phyloP scores from a whole-genome alignment of 2,797 vertebrate genomes.

The Sebastes vulpes region DNA sequence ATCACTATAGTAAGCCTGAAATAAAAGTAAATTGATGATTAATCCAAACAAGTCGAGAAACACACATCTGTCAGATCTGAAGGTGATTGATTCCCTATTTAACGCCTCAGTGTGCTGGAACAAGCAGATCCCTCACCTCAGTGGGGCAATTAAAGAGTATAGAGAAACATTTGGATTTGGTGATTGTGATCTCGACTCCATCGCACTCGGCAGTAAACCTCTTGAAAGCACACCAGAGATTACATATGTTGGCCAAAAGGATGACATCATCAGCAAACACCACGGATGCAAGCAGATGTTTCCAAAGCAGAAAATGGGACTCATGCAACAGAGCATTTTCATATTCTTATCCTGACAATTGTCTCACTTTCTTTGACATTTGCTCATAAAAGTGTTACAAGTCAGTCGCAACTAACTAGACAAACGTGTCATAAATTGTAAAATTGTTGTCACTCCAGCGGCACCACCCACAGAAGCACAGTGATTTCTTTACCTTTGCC shows the following conservation, averaged over 20 bases:
- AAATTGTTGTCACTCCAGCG: neutral
- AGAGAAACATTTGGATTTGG: constrained; percentile 10
- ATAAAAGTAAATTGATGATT: constrained; percentile 22
- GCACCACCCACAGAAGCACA: neutral
- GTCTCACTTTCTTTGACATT: neutral
- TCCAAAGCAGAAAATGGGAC: neutral
- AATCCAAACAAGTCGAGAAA: constrained; percentile 5
- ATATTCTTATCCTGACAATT: neutral
- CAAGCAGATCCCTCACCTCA: neutral
- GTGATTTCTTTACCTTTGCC: neutral
- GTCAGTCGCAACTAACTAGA: neutral
- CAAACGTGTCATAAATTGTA: neutral
- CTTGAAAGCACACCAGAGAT: constrained; percentile 4
- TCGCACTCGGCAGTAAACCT: neutral
- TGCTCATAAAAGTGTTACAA: neutral
- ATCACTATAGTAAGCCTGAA: neutral
- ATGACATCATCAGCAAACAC: constrained; percentile 31
- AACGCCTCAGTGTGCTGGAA: neutral
- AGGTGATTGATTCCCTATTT: neutral
- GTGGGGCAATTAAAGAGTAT: neutral
- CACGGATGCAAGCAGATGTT: constrained; percentile 21
- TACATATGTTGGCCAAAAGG: constrained; percentile 2
- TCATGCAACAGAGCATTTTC: neutral
- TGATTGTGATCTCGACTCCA: constrained; percentile 10
- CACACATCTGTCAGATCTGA: neutral